Evolutionary conservation across 2,797 vertebrate species (phyloP).

Genomic region (Microchirus variegatus): DNA sequence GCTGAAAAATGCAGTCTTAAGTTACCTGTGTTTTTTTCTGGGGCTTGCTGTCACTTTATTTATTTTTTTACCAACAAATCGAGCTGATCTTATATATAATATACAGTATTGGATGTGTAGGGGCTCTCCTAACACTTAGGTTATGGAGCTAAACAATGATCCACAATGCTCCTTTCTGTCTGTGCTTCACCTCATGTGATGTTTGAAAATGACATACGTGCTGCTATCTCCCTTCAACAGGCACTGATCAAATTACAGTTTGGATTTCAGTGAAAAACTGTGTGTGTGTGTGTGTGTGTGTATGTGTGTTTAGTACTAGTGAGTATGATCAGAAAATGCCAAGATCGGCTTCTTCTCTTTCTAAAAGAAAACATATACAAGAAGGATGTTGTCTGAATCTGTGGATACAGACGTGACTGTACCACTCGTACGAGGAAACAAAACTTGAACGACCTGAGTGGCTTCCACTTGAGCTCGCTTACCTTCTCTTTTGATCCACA

Average conservation of each 20-base stretch:
- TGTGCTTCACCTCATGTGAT: constrained; percentile 62
- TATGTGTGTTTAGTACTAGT: neutral
- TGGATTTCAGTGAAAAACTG: constrained; percentile 36
- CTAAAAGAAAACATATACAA: no score
- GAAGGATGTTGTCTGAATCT: no score
- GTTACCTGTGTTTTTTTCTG: neutral
- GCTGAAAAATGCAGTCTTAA: constrained; percentile 10
- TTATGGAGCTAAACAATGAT: constrained; percentile 18
- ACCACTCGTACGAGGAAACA: neutral
- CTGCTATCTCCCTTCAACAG: constrained; percentile 47
- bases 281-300: constrained; percentile 19
- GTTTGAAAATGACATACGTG: constrained; percentile 69
- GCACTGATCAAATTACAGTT: constrained; percentile 64
- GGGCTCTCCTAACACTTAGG: constrained; percentile 32
- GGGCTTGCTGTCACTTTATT: neutral
- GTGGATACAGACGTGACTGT: neutral
- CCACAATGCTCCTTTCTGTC: constrained; percentile 67
- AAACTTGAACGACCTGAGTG: neutral
- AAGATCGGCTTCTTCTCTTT: constrained; percentile 3
- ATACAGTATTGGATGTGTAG: constrained; percentile 3
- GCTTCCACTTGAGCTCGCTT: constrained; percentile 2
- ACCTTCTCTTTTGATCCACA: neutral
- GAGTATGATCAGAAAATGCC: neutral
- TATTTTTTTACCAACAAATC: neutral
- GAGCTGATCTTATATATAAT: no score